These are phyloP conservation scores for Tupaia chinensis DNA, from an alignment of 2,113 vertebrate species.

Conservation along the genomic window DNA sequence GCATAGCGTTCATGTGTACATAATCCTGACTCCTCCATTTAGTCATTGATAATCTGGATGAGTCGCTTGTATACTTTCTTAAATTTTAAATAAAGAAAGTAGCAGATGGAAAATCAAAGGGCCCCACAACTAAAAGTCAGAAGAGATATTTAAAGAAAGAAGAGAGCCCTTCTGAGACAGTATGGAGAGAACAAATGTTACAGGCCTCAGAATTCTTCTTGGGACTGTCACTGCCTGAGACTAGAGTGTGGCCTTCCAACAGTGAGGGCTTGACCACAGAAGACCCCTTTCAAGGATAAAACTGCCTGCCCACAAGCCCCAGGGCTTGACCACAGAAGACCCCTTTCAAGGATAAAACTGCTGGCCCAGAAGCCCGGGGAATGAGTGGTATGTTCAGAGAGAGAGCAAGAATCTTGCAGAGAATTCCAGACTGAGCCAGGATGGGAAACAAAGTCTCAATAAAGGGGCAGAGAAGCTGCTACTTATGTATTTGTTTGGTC, in stretches of 20 bases:
- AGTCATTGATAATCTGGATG: not conserved
- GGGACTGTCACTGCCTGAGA: not conserved
- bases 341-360: not conserved
- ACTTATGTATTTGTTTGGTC: slow-evolving; percentile 8
- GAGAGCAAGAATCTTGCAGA: not conserved
- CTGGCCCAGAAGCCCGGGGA: not conserved
- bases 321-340: not conserved
- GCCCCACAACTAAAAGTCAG: not conserved
- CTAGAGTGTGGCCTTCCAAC: not conserved
- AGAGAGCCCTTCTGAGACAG: not conserved
- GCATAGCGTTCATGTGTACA: no score
- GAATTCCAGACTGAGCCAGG: not conserved
- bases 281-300: not conserved
- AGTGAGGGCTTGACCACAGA: not conserved
- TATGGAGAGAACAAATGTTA: fast-evolving
- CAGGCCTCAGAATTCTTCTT: not conserved
- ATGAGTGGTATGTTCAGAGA: not conserved
- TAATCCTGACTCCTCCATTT: not conserved
- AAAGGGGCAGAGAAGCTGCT: not conserved
- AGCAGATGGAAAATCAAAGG: not conserved
- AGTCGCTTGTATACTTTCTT: not conserved
- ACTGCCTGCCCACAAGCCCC: not conserved
- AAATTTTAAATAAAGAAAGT: not conserved
- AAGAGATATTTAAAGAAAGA: not conserved
- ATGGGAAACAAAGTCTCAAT: not conserved